phyloP scores from a whole-genome alignment of 2,113 vertebrate genomes.

The Lophochroa leadbeateri region DNA sequence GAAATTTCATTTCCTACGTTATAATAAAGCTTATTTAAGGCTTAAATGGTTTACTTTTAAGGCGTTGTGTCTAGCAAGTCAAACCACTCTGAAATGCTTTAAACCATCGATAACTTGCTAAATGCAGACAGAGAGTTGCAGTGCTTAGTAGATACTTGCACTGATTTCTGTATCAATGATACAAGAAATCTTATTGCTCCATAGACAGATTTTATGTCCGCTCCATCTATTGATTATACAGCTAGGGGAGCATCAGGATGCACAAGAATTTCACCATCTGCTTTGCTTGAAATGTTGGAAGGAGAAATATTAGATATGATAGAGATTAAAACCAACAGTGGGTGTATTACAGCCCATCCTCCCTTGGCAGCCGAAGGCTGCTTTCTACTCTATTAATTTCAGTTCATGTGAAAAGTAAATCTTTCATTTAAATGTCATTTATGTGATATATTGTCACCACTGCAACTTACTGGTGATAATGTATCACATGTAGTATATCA shows the following conservation, averaged over 20 bases:
- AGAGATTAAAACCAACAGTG: not conserved
- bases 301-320: not conserved
- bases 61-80: not conserved
- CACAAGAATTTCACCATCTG: not conserved
- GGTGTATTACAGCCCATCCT: not conserved
- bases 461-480: not conserved
- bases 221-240: not conserved
- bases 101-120: not conserved
- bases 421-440: constrained; percentile 4
- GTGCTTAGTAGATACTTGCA: not conserved
- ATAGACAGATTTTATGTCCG: not conserved
- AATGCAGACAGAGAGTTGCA: not conserved
- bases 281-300: not conserved
- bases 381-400: not conserved
- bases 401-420: not conserved
- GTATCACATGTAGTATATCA: not conserved
- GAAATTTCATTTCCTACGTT: not conserved
- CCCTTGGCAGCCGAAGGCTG: not conserved
- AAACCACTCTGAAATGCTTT: not conserved
- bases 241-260: not conserved
- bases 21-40: not conserved
- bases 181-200: not conserved
- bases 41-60: not conserved
- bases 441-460: not conserved
- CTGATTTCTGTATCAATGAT: not conserved